These are phyloP conservation scores for Endotricha flammealis DNA, from an alignment of 2,888 invertebrate species.

Conservation along the genomic window DNA sequence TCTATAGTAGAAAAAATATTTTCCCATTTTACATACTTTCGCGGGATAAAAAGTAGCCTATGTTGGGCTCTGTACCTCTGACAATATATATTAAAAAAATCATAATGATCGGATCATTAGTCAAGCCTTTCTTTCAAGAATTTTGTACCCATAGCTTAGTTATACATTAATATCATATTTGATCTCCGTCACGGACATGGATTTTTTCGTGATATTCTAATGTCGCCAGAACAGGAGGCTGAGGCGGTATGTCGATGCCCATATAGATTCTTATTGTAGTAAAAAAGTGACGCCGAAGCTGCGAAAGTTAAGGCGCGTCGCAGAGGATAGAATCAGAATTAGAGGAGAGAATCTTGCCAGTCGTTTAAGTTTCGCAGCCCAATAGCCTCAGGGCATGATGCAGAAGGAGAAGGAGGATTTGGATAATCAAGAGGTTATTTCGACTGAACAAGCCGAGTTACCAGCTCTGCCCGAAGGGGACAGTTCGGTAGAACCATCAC, in stretches of 20 bases:
- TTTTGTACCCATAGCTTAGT: conserved; percentile 51
- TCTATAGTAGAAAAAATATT: too few relatives aligned
- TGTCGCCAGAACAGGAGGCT: conserved; percentile 55
- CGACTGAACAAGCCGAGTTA: conserved; percentile 36
- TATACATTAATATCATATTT: conserved; percentile 53
- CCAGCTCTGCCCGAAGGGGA: conserved; percentile 45
- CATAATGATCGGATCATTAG: too few relatives aligned
- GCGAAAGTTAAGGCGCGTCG: conserved; percentile 52
- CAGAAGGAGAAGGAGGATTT: conserved; percentile 29
- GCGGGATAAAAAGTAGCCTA: too few relatives aligned
- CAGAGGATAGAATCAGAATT: too few relatives aligned
- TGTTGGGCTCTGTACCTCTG: too few relatives aligned
- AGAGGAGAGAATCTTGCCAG: conserved; percentile 37
- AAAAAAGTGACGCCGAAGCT: conserved; percentile 39
- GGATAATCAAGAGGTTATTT: conserved; percentile 22
- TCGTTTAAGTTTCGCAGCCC: conserved; percentile 42
- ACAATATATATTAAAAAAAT: too few relatives aligned
- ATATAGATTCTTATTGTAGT: conserved; percentile 42
- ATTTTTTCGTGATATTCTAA: conserved; percentile 59
- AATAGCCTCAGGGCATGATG: conserved; percentile 49
- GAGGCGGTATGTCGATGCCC: conserved; percentile 58
- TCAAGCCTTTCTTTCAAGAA: conserved; percentile 46
- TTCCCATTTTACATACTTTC: too few relatives aligned
- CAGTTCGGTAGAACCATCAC: conserved; percentile 27
- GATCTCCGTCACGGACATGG: conserved; percentile 61